Evolutionary conservation across 2,888 invertebrate genomes (phyloP), one percentile per base, ranked within the genome.

Genomic region (Maniola hyperantus): DNA sequence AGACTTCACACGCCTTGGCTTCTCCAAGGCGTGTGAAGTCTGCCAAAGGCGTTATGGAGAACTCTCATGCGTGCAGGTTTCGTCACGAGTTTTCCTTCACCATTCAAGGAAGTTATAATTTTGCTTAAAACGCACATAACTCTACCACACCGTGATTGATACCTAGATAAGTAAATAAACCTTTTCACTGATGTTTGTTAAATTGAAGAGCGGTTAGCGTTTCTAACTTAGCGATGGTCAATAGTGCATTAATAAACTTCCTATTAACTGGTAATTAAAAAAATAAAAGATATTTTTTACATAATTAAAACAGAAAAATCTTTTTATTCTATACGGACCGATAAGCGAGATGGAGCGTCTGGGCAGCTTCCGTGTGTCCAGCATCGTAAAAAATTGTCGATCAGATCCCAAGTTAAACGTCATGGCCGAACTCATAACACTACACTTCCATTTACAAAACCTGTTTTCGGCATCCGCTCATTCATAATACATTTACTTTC

Each of bases 361-460:
- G 78, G 88, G 86, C 79, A 87, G 80, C 79, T 86, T 91, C 82
- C 88, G 84, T 75, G 82, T 85, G 76, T 91, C 89, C 85, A 91
- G 83, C 90, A 92, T 91, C 77, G 75, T 86, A 76, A 81, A 78
- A 78, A 81, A 76, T 77, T 77, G 78, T 82, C 79, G 80, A 68
- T 74, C 72, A 70, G 72, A 78, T 77, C 82, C 79, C 79, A 80
- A 79, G 76, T 74, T 77, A 73, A 81, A 79, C 79, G 79, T 84
- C 81, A 85, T 83, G 77, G 80, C 80, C 81, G 80, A 84, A 86
- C 83, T 85, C 79, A 83, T 84, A 85, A 84, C 85, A 87, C 86
- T 80, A 82, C 88, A 91, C 90, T 85, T 85, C 85, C 84, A 83
- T 85, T 84, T 82, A 81, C 78, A 70, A 83, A 87, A 88, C 84